A percentile compares a stretch with the other conserved stretches of the same genome.
phyloP scores from a whole-genome alignment of 1,140 invertebrate species.

The Hormaphis cornu region DNA sequence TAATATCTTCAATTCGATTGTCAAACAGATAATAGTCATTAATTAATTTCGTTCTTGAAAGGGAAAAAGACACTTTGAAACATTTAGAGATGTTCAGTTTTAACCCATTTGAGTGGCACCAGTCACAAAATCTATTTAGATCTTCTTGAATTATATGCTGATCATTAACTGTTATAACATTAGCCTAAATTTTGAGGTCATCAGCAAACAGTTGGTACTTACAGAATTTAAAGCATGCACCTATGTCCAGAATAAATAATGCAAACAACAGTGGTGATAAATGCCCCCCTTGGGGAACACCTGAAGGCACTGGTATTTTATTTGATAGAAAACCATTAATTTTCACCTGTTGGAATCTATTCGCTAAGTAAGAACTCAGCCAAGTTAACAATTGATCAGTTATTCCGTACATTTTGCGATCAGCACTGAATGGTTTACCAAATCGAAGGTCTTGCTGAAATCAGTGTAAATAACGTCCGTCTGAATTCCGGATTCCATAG shows the following conservation, averaged over 20 bases:
- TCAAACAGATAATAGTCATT: background rate
- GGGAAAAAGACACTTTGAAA: background rate
- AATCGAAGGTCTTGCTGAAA: conserved; percentile 38
- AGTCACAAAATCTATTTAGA: background rate
- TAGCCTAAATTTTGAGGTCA: background rate
- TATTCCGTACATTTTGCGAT: conserved; percentile 32
- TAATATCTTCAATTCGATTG: background rate
- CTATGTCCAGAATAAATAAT: background rate
- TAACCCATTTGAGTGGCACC: background rate
- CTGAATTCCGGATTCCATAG: conserved; percentile 31
- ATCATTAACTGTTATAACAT: background rate
- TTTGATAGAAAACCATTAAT: background rate
- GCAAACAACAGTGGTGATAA: background rate
- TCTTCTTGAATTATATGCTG: background rate
- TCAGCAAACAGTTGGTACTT: no score
- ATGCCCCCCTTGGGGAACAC: conserved; percentile 3
- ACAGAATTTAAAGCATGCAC: background rate
- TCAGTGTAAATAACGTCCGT: conserved; percentile 37
- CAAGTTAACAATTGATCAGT: background rate
- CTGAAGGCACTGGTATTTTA: background rate
- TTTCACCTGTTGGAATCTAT: background rate
- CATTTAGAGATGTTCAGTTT: background rate
- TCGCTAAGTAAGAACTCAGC: background rate
- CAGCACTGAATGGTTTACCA: no score
- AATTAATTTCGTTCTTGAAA: background rate